phyloP scores from a whole-genome alignment of 1,140 invertebrate genomes.

The Hormaphis cornu region DNA sequence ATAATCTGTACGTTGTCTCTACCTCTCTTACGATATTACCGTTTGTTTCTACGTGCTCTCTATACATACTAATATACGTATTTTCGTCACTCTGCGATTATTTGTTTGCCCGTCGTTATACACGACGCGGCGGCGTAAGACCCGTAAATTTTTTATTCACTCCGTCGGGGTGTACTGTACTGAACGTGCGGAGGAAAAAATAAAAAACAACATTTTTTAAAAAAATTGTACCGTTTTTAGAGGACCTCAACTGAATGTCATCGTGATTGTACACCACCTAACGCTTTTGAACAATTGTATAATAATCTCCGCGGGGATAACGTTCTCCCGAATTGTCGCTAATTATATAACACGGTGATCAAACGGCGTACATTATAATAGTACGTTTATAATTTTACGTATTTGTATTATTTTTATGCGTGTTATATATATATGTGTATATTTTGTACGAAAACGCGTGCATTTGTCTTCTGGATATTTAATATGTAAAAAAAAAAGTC shows the following conservation, averaged over 20 bases:
- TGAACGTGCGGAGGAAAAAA: not conserved
- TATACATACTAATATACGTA: no score
- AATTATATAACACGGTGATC: not conserved
- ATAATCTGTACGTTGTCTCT: no score
- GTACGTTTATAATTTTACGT: not conserved
- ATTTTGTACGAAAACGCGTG: not conserved
- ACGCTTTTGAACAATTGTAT: not conserved
- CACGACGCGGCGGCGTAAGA: no score
- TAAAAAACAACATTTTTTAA: not conserved
- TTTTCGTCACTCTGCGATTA: no score
- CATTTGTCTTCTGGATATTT: not conserved
- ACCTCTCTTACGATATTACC: no score
- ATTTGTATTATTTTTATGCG: not conserved
- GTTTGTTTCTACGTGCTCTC: no score
- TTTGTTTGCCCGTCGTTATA: no score
- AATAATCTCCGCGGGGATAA: not conserved
- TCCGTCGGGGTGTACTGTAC: not conserved
- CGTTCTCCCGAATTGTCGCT: conserved; percentile 9
- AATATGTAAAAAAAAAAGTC: not conserved
- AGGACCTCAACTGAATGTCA: not conserved
- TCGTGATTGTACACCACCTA: not conserved
- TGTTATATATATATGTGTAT: not conserved
- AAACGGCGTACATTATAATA: not conserved
- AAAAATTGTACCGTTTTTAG: not conserved
- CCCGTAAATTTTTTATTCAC: not conserved